These are phyloP conservation scores for Ornithoptera priamus DNA, from an alignment of 2,888 invertebrate species.

Conservation along the genomic window DNA sequence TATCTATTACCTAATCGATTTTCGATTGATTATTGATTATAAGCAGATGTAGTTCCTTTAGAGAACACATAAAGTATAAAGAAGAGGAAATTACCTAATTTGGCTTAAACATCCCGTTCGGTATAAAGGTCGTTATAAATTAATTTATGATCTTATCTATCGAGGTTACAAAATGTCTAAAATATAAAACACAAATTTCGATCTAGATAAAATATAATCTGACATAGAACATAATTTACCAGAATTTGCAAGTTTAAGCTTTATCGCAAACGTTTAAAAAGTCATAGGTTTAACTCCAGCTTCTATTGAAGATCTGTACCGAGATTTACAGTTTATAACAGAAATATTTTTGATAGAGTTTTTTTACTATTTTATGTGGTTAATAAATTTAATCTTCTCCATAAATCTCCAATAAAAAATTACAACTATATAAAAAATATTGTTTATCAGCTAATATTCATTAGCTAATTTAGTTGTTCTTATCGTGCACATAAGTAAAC, in stretches of 20 bases:
- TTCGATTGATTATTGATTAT: slow-evolving; percentile 3
- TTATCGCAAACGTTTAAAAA: not conserved
- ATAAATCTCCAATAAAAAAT: no score
- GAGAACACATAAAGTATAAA: slow-evolving; percentile 15
- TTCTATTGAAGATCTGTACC: no score
- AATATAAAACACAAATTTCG: not conserved
- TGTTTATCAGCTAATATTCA: not conserved
- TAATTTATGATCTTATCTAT: slow-evolving; percentile 16
- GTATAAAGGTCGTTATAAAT: slow-evolving; percentile 3
- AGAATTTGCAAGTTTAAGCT: not conserved
- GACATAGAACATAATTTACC: slow-evolving; percentile 10
- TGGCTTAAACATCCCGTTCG: slow-evolving; percentile 6
- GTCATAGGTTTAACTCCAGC: not conserved
- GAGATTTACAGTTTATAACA: no score
- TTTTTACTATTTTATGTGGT: no score
- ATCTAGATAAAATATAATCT: slow-evolving; percentile 14
- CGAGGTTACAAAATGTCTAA: slow-evolving; percentile 4
- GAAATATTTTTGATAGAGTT: no score
- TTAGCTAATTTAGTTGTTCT: not conserved
- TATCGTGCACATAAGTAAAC: not conserved
- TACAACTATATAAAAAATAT: no score
- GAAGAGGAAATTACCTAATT: slow-evolving; percentile 21
- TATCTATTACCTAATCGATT: slow-evolving; percentile 12
- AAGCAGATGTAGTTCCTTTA: slow-evolving; percentile 8
- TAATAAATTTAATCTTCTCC: no score